Percentiles rank a stretch among this genome's conserved stretches.
Evolutionary conservation across 2,113 vertebrate genomes (phyloP).

Genomic region (Onychostoma macrolepis): DNA sequence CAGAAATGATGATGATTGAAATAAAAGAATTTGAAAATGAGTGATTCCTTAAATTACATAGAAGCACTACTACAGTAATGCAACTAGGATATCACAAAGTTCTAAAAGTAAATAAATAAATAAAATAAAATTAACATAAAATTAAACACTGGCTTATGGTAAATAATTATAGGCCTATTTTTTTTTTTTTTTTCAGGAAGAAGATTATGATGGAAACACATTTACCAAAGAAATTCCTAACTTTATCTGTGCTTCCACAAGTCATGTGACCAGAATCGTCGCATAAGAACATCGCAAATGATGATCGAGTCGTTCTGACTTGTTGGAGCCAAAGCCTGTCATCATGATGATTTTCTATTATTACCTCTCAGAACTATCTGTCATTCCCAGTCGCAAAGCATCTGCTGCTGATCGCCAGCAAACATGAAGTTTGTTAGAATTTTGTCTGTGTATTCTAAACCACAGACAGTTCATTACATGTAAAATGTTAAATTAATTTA

Average conservation of each 20-base stretch:
- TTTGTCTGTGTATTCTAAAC: not conserved
- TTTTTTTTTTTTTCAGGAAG: too few species aligned
- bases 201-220: not conserved
- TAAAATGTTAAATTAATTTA: not conserved
- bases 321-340: not conserved
- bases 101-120: not conserved
- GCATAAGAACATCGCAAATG: not conserved
- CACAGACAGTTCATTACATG: not conserved
- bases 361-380: not conserved
- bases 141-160: not conserved
- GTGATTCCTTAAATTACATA: not conserved
- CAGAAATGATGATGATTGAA: not conserved
- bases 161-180: not conserved
- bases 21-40: not conserved
- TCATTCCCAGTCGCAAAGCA: not conserved
- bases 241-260: not conserved
- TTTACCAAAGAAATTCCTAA: not conserved
- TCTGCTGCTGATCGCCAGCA: not conserved
- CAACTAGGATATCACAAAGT: not conserved
- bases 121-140: not conserved
- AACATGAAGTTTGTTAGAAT: not conserved
- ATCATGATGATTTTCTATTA: not conserved
- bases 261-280: not conserved
- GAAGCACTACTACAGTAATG: not conserved
- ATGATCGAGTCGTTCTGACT: not conserved